A percentile compares a stretch with the other conserved stretches of the same genome.
Conservation (phyloP, 2,888 invertebrate genomes). For the Drosophila acutilabella region DNA sequence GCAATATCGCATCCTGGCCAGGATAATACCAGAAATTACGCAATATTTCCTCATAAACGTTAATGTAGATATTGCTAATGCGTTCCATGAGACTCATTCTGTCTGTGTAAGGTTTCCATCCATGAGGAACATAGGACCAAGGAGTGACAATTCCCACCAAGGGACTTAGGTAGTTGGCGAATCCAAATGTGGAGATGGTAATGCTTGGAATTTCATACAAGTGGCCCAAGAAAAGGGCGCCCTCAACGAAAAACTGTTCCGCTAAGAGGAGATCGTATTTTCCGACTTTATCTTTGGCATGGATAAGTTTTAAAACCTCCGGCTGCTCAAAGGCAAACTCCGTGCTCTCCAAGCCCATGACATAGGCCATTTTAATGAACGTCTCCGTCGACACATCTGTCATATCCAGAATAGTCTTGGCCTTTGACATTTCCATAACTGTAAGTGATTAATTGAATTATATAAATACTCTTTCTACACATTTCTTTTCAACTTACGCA, state of each 20-base stretch:
- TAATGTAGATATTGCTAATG: constrained; percentile 85
- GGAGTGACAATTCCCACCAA: constrained; percentile 85
- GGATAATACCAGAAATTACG: constrained; percentile 76
- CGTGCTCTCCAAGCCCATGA: constrained; percentile 69
- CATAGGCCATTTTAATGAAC: constrained; percentile 47
- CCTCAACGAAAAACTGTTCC: constrained; percentile 84
- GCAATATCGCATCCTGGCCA: constrained; percentile 72
- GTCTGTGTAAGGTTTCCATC: constrained; percentile 84
- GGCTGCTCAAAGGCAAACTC: constrained; percentile 75
- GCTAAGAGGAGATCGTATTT: constrained; percentile 84
- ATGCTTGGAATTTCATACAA: constrained; percentile 84
- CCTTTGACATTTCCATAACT: constrained; percentile 59
- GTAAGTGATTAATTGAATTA: not conserved
- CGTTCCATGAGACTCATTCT: constrained; percentile 86
- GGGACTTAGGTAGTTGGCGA: constrained; percentile 83
- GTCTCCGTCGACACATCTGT: constrained; percentile 36
- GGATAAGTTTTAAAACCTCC: constrained; percentile 69
- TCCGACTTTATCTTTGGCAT: constrained; percentile 64
- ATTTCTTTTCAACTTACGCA: constrained; percentile 47
- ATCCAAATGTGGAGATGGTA: constrained; percentile 82
- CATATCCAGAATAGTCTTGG: constrained; percentile 64
- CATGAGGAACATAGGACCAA: constrained; percentile 85
- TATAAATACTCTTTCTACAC: not conserved
- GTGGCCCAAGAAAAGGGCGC: constrained; percentile 82
- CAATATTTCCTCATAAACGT: constrained; percentile 66